A percentile compares a stretch with the other conserved stretches of the same genome.
Conservation (phyloP, 2,797 vertebrate genomes). For the Schizothorax lantsangensis region DNA sequence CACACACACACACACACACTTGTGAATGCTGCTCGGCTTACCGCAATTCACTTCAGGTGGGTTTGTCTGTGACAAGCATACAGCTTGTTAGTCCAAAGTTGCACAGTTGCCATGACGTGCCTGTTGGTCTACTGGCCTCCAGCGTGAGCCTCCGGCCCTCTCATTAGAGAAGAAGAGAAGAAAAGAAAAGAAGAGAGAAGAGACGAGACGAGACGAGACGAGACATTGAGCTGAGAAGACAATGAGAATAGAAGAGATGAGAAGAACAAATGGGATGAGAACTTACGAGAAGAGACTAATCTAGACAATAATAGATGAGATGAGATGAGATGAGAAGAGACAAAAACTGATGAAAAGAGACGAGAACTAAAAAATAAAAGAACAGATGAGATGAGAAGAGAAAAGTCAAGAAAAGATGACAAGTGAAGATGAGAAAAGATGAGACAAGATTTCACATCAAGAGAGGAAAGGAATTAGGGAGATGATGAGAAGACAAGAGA, state of each 20-base stretch:
- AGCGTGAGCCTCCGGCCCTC: slow-evolving; percentile 16
- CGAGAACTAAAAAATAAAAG: no score
- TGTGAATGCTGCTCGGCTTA: background rate
- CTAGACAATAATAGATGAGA: no score
- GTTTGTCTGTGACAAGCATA: slow-evolving; percentile 47
- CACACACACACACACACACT: slow-evolving; percentile 1
- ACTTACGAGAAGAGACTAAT: no score
- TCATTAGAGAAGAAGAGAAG: slow-evolving; percentile 13
- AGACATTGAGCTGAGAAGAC: background rate
- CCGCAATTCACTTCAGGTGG: slow-evolving; percentile 29
- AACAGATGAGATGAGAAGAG: no score
- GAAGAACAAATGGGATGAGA: background rate
- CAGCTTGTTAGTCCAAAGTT: slow-evolving; percentile 49
- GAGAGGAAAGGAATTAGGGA: background rate
- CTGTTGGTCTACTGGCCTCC: slow-evolving; percentile 33
- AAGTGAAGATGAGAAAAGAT: background rate
- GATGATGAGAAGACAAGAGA: background rate
- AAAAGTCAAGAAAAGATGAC: background rate
- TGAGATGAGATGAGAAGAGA: no score
- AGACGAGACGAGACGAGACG: background rate
- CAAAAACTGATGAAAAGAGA: no score
- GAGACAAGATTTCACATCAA: background rate
- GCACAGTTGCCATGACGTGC: slow-evolving; percentile 22
- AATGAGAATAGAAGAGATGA: background rate
- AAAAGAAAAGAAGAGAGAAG: background rate